Conservation (phyloP, 2,113 vertebrate species). For the Boulengeromyrus knoepffleri region DNA sequence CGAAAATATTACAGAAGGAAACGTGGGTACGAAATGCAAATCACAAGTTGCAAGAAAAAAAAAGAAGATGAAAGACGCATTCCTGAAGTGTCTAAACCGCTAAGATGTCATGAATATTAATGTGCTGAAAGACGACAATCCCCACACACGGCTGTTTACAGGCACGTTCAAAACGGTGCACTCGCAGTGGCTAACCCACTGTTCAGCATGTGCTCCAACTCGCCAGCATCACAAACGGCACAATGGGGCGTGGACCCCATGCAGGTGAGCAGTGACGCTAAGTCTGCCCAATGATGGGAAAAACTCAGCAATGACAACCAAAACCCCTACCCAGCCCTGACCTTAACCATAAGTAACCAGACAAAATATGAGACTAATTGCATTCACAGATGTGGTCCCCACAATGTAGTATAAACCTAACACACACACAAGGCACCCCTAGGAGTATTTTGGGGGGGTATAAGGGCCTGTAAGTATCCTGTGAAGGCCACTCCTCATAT, state of each 20-base stretch:
- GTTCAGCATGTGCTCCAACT: constrained; percentile 41
- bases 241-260: constrained; percentile 21
- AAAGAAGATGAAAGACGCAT: constrained; percentile 23
- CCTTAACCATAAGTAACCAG: not conserved
- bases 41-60: constrained; percentile 29
- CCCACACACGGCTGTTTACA: constrained; percentile 64
- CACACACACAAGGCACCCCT: not conserved
- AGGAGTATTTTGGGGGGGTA: not conserved
- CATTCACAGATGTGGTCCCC: not conserved
- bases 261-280: constrained; percentile 21
- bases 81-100: constrained; percentile 59
- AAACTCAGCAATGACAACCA: too few relatives aligned
- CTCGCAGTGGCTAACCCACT: constrained; percentile 50
- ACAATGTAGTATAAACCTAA: not conserved
- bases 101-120: constrained; percentile 67
- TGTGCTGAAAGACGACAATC: constrained; percentile 62
- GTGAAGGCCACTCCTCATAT: not conserved
- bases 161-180: constrained; percentile 42
- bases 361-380: too few relatives aligned
- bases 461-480: not conserved
- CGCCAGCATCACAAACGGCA: constrained; percentile 49
- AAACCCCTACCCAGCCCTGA: not conserved
- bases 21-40: constrained; percentile 40
- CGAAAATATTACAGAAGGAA: constrained; percentile 41
- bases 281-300: not conserved